phyloP scores from a whole-genome alignment of 1,140 invertebrate genomes.

The Macrotrachela quadricornifera region DNA sequence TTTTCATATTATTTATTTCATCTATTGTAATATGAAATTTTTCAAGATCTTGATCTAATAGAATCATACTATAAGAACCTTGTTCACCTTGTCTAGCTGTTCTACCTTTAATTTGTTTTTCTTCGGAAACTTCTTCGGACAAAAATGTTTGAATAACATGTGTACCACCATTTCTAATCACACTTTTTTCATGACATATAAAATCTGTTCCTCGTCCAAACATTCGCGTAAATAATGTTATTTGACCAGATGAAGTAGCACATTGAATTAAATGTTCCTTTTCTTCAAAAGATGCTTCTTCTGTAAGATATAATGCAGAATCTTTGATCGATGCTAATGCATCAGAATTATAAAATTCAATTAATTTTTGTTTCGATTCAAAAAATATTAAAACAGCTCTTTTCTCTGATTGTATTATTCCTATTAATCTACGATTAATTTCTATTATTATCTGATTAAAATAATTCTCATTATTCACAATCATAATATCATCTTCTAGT shows the following conservation, averaged over 20 bases:
- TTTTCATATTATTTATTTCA: background rate
- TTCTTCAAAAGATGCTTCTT: background rate
- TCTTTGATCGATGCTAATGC: background rate
- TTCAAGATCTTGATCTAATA: background rate
- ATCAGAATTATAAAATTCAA: background rate
- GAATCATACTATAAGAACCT: background rate
- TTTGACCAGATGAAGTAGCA: background rate
- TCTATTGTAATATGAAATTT: background rate
- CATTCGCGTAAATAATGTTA: background rate
- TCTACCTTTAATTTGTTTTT: background rate
- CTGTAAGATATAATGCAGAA: background rate
- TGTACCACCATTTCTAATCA: background rate
- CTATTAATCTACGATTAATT: background rate
- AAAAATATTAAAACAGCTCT: background rate
- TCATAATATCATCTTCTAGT: background rate
- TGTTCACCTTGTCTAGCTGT: background rate
- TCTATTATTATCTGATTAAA: background rate
- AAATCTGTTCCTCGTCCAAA: constrained; percentile 1
- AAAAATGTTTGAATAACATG: constrained; percentile 1
- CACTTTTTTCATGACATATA: background rate
- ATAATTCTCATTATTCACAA: background rate
- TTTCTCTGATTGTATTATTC: background rate
- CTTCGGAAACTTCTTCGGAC: background rate
- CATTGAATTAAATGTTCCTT: background rate
- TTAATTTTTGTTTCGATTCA: background rate